Evolutionary conservation across 1,140 invertebrate genomes (phyloP).

Genomic region (Trichonephila clavipes): DNA sequence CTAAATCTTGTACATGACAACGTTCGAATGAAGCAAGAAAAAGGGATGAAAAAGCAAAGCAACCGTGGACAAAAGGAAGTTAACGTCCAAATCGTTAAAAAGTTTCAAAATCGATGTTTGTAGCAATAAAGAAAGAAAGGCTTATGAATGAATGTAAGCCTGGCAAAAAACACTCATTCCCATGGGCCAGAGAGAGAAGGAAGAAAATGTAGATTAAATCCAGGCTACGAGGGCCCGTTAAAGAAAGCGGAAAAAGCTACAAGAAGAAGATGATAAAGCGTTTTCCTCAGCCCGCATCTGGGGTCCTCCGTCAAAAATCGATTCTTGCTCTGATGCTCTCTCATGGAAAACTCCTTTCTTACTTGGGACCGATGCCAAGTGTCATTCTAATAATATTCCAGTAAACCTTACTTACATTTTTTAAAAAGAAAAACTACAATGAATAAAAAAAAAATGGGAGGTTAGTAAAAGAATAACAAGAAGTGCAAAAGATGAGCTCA

Average conservation of each 20-base stretch:
- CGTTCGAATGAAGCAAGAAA: neutral
- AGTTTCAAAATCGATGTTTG: slow-evolving; percentile 4
- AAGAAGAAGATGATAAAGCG: slow-evolving; percentile 60
- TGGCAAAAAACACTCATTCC: neutral
- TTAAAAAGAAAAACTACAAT: neutral
- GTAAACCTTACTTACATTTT: slow-evolving; percentile 19
- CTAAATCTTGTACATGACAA: neutral
- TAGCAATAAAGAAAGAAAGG: neutral
- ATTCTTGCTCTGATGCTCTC: slow-evolving; percentile 6
- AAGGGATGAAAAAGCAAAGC: neutral
- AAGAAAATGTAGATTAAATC: slow-evolving; percentile 52
- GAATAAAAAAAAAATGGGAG: neutral
- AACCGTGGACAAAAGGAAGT: neutral
- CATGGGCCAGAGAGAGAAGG: neutral
- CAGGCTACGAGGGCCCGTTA: slow-evolving; percentile 18
- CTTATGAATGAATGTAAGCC: neutral
- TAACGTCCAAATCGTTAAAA: slow-evolving; percentile 8
- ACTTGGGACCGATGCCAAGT: slow-evolving; percentile 67
- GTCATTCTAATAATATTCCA: slow-evolving; percentile 74
- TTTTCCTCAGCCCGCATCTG: slow-evolving; percentile 47
- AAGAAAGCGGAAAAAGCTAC: slow-evolving; percentile 44
- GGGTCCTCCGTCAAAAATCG: slow-evolving; percentile 67
- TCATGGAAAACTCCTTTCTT: neutral
- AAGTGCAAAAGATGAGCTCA: neutral
- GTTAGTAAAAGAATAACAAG: slow-evolving; percentile 2